A percentile compares a stretch with the other conserved stretches of the same genome.
Conservation (phyloP, 2,888 invertebrate species). For the Eustalomyia histrio region DNA sequence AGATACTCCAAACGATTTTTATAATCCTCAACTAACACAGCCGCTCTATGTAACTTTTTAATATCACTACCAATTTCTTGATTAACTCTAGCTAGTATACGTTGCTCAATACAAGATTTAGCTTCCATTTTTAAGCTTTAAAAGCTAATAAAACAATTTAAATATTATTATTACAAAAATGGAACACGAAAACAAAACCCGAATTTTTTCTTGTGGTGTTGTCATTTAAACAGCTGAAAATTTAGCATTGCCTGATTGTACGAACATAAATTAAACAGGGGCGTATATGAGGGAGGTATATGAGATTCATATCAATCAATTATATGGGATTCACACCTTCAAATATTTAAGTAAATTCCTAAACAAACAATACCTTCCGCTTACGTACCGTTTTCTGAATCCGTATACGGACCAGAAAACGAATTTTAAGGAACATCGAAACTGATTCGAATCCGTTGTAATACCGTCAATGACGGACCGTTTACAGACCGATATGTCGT, state of each 20-base stretch:
- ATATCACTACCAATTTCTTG: slow-evolving; percentile 81
- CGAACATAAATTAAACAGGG: too few relatives aligned
- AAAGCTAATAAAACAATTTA: background rate
- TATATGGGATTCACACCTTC: too few relatives aligned
- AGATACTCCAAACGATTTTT: slow-evolving; percentile 72
- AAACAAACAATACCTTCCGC: too few relatives aligned
- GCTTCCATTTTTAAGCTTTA: slow-evolving; percentile 43
- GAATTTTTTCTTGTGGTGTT: background rate
- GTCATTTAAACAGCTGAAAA: background rate
- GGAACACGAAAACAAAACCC: slow-evolving; percentile 13
- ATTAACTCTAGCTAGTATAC: slow-evolving; percentile 81
- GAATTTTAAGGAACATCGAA: too few relatives aligned
- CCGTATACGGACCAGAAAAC: too few relatives aligned
- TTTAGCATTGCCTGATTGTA: background rate
- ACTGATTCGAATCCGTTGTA: too few relatives aligned
- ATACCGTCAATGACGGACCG: too few relatives aligned
- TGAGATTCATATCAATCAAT: too few relatives aligned
- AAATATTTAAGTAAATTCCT: too few relatives aligned
- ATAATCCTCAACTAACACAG: slow-evolving; percentile 78
- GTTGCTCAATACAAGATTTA: slow-evolving; percentile 68
- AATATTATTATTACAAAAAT: slow-evolving; percentile 13
- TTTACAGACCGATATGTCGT: too few relatives aligned
- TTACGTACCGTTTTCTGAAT: too few relatives aligned
- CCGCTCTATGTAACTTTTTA: slow-evolving; percentile 81
- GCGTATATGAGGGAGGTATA: too few relatives aligned